Base-by-base conservation (phyloP, 2,888 invertebrate species). In the Crematogaster levior region DNA sequence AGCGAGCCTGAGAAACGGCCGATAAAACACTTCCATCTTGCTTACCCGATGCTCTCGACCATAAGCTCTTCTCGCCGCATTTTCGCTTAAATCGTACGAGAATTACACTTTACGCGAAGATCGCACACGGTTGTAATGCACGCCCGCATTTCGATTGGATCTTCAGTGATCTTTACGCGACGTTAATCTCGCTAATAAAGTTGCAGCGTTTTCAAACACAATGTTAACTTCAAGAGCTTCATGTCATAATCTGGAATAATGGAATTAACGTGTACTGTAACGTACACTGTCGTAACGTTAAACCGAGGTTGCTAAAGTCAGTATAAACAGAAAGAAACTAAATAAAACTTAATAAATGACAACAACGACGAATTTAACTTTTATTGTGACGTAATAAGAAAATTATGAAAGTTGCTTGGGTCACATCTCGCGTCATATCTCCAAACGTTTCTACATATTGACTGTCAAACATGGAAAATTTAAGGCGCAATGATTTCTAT, bases 1-100 rank as follows among this genome's bases (percentile, higher is more conserved):
- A 79, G 60, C 72, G 27, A 12, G 21, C 46, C 53, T 51, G 51
- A 83, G 56, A 83, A 83, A 83, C 66, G 83, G 61, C 81, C 80
- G 48, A 81, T 81, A 73, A 83, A 83, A 83, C 80, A 34, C 37
- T 66, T 56, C 60, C 53, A 43, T 58, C 74, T 58, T 40, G 56
- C 48, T 27, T 40, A 12, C 56, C 34, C 60, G 40, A 40, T 24
- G n/a, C 68, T 46, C 7, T 40, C 30, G 48, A 15, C 37, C 61
- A 21, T 15, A 18, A 40, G 63, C 46, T 61, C 60, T 12, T 27
- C 12, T 34, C 75, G 63, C 60, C 75, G 72, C n/a, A 6, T 65
- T 65, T 53, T 24, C 10, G 66, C 66, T 68, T 43, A 51, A 65
- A 51, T 27, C 74, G 61, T 18, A 48, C 21, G 48, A 61, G 27